A percentile compares a stretch with the other conserved stretches of the same genome.
These are phyloP conservation scores for Metopia argyrocephala DNA, from an alignment of 2,888 invertebrate species.

Conservation along the genomic window DNA sequence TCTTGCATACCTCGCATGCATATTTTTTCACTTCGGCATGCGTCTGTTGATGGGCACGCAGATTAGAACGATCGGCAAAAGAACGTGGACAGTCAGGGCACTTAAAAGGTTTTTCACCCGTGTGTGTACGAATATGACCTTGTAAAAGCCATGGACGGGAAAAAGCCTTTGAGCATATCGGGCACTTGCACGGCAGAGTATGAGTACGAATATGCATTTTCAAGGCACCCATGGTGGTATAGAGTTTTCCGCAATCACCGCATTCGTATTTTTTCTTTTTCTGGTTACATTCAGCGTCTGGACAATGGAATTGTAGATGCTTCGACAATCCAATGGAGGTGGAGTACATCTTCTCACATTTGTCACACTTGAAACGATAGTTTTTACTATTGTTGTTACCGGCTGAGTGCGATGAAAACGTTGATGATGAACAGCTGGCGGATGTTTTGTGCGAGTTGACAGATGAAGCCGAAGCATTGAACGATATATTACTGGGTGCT, in stretches of 20 bases:
- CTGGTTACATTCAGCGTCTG: constrained; percentile 88
- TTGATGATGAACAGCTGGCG: constrained; percentile 45
- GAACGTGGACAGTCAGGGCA: constrained; percentile 77
- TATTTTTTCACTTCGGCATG: constrained; percentile 78
- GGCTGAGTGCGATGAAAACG: constrained; percentile 9
- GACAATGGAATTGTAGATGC: constrained; percentile 97
- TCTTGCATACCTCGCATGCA: constrained; percentile 75
- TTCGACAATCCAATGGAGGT: constrained; percentile 96
- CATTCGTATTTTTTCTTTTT: constrained; percentile 86
- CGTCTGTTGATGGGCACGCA: constrained; percentile 77
- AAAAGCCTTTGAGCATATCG: constrained; percentile 78
- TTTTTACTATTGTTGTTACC: constrained; percentile 70
- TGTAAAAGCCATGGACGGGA: constrained; percentile 77
- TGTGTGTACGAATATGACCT: constrained; percentile 77
- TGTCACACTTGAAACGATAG: constrained; percentile 90
- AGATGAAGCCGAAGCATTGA: constrained; percentile 45
- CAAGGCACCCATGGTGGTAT: constrained; percentile 76
- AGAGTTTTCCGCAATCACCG: constrained; percentile 76
- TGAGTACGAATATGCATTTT: constrained; percentile 78
- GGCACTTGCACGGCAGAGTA: constrained; percentile 77
- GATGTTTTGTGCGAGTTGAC: constrained; percentile 38
- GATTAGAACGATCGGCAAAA: constrained; percentile 78
- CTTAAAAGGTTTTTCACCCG: constrained; percentile 77
- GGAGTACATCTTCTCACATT: constrained; percentile 96
- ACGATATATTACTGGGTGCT: constrained; percentile 66